Evolutionary conservation across 1,140 invertebrate species (phyloP).

Genomic region (Ceratoteleas bidentatus): DNA sequence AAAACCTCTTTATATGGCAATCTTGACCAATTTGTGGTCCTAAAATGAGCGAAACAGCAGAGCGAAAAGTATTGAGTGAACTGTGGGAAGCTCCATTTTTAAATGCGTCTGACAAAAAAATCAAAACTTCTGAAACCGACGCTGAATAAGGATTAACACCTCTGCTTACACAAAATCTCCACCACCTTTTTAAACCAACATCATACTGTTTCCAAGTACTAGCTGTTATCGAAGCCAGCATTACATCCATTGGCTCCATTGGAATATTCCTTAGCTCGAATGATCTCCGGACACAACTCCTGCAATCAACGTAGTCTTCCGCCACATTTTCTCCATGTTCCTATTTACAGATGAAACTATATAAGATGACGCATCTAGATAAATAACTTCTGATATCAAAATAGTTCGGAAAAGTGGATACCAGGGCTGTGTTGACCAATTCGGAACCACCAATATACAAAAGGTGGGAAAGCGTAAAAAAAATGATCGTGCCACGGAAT

Average conservation of each 20-base stretch:
- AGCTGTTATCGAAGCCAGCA: constrained; percentile 63
- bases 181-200: constrained; percentile 41
- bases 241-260: constrained; percentile 45
- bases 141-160: constrained; percentile 20
- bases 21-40: constrained; percentile 37
- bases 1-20: constrained; percentile 53
- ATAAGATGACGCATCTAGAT: neutral
- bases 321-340: constrained; percentile 7
- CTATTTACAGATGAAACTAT: neutral
- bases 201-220: constrained; percentile 52
- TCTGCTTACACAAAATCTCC: constrained; percentile 46
- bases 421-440: neutral
- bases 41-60: constrained; percentile 37
- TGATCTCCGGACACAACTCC: constrained; percentile 60
- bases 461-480: too few species aligned
- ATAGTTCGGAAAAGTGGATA: neutral
- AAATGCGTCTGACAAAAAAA: constrained; percentile 17
- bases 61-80: constrained; percentile 13
- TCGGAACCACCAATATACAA: neutral
- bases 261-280: constrained; percentile 42
- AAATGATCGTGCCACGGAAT: too few species aligned
- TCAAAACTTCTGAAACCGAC: constrained; percentile 15
- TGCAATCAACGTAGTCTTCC: constrained; percentile 64
- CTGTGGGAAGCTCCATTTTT: constrained; percentile 10
- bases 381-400: neutral